Evolutionary conservation across 2,113 vertebrate species (phyloP).

Genomic region (Periophthalmodon schlosseri): DNA sequence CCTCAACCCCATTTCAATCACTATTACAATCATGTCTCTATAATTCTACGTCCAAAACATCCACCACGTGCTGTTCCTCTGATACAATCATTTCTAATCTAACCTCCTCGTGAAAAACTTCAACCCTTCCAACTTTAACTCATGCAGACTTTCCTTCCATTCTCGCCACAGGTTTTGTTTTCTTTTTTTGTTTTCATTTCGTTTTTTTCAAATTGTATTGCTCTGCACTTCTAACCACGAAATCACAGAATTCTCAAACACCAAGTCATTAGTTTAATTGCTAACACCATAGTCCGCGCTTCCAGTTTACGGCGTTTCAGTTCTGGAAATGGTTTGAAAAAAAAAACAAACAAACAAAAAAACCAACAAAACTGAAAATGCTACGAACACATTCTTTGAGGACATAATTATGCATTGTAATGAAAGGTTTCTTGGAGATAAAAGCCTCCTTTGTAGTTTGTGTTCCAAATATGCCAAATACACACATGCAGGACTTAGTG

Average conservation of each 20-base stretch:
- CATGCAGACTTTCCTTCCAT: background rate
- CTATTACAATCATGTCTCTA: no score
- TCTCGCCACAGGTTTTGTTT: background rate
- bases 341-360: background rate
- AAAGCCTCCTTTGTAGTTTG: background rate
- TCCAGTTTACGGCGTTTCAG: background rate
- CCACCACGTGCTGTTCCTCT: background rate
- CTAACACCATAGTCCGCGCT: background rate
- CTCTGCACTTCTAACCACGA: background rate
- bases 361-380: no score
- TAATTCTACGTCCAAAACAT: background rate
- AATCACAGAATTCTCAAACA: background rate
- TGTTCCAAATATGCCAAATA: conserved; percentile 15
- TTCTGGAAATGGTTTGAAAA: background rate
- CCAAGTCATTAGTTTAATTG: background rate
- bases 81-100: no score
- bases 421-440: conserved; percentile 12
- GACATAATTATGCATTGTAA: conserved; percentile 10
- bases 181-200: no score
- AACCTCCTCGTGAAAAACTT: background rate
- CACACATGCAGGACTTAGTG: conserved; percentile 1
- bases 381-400: background rate
- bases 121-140: background rate
- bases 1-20: no score
- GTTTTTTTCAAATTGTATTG: background rate